phyloP scores from a whole-genome alignment of 2,888 invertebrate species.

The Sesia apiformis region DNA sequence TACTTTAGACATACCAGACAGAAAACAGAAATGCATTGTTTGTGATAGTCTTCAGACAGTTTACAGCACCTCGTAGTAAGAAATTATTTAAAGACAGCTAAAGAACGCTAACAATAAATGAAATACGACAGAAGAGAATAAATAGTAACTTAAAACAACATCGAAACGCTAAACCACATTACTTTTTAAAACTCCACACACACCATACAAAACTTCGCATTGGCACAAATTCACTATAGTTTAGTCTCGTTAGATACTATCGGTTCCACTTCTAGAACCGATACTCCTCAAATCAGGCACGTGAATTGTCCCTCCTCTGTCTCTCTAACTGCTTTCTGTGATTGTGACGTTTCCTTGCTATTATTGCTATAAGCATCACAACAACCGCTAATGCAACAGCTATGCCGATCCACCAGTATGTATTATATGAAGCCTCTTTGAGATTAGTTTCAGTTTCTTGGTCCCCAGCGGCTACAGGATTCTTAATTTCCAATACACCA shows the following conservation, averaged over 20 bases:
- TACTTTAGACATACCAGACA: too few species aligned
- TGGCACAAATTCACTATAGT: constrained; percentile 51
- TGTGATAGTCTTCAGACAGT: constrained; percentile 18
- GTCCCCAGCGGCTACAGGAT: constrained; percentile 43
- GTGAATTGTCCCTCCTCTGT: constrained; percentile 56
- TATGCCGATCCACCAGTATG: constrained; percentile 69
- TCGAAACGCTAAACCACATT: constrained; percentile 5
- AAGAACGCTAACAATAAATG: constrained; percentile 3
- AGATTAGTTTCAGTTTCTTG: constrained; percentile 27
- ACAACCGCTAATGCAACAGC: constrained; percentile 56
- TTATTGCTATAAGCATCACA: constrained; percentile 54
- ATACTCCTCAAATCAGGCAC: constrained; percentile 70
- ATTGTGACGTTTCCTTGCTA: constrained; percentile 64
- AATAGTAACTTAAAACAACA: constrained; percentile 19
- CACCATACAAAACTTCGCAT: constrained; percentile 18
- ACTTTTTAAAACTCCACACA: constrained; percentile 28
- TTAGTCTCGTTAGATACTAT: constrained; percentile 26
- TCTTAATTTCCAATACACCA: constrained; percentile 61
- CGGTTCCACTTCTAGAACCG: constrained; percentile 64
- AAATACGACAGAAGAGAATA: constrained; percentile 15
- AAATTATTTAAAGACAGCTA: background rate
- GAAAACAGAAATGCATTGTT: constrained; percentile 17
- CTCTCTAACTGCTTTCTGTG: constrained; percentile 65
- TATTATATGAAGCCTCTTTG: constrained; percentile 59
- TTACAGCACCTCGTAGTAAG: constrained; percentile 7